Evolutionary conservation across 1,140 invertebrate species (phyloP).

Genomic region (Cheumatopsyche charites): DNA sequence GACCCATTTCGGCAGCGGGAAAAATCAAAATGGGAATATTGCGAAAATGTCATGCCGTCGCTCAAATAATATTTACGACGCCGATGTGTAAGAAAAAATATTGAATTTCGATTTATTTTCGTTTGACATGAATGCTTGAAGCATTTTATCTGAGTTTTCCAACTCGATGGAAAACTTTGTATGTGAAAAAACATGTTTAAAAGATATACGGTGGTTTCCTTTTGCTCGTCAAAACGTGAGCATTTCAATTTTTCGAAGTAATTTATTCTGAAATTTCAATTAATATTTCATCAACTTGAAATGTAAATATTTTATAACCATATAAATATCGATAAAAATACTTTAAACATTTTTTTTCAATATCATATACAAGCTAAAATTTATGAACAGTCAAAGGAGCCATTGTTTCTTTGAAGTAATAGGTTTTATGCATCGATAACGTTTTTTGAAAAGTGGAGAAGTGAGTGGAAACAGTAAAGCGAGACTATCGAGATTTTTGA

Average conservation of each 20-base stretch:
- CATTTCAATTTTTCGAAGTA: too few relatives aligned
- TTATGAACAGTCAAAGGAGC: neutral
- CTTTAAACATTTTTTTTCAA: too few relatives aligned
- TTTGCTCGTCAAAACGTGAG: too few relatives aligned
- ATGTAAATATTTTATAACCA: too few relatives aligned
- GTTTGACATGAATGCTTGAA: slow-evolving; percentile 16
- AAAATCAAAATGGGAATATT: slow-evolving; percentile 5
- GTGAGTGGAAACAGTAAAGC: neutral
- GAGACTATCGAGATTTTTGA: neutral
- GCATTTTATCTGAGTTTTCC: slow-evolving; percentile 22
- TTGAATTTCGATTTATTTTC: slow-evolving; percentile 28
- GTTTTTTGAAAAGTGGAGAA: neutral
- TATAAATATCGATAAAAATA: too few relatives aligned
- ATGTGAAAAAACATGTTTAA: slow-evolving; percentile 10
- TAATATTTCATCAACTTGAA: too few relatives aligned
- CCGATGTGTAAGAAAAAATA: slow-evolving; percentile 15
- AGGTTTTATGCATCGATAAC: neutral
- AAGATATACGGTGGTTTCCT: neutral
- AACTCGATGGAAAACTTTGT: slow-evolving; percentile 12
- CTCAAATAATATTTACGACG: slow-evolving; percentile 18
- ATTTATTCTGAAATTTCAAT: too few relatives aligned
- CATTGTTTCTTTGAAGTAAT: neutral
- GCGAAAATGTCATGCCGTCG: slow-evolving; percentile 5
- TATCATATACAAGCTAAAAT: too few relatives aligned
- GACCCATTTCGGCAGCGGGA: too few relatives aligned